Base-by-base conservation (phyloP, 2,797 vertebrate species). In the Sebastes vulpes region DNA sequence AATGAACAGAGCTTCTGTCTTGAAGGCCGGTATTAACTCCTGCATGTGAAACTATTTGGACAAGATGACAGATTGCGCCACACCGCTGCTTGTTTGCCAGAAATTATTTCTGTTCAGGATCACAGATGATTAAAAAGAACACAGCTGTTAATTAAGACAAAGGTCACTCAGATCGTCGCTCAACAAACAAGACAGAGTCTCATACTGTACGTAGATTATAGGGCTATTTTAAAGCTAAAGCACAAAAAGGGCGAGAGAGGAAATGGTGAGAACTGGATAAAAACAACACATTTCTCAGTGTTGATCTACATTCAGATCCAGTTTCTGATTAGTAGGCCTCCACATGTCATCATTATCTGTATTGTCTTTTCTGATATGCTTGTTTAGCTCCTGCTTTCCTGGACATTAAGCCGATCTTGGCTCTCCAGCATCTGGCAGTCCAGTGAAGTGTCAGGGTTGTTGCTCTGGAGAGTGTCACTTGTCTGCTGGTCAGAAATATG, bases 401-500 rank as follows among this genome's bases (percentile, higher is more conserved):
- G 52, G 25, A 26, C 65, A 52, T 70, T 66, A 8, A 57, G 72
- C 18, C 7, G 38, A 52, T 78, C 58, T 73, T 72, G 70, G 26
- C 21, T 83, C 29, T 79, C 57, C 20, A 9, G 71, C 26, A 21
- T 77, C 73, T 80, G 83, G 75, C 75, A 23, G 74, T 67, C 74
- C 35, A 38, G 59, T 48, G 48, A 35, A 5, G 35, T 73, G 12
- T 86, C 56, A 29, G 81, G 16, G 73, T 85, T 75, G 64, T 70
- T 63, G 59, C 10, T 80, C 58, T 84, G 78, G 52, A 77, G 26
- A n/a, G n/a, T 20, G 21, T 59, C 58, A 32, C 60, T 65, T 29
- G 20, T 56, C 76, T 52, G 73, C 46, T 79, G 84, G 4, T 85
- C 88, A 59, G 88, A 86, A 85, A 91, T 69, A 67, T 75, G 79